phyloP scores from a whole-genome alignment of 30 jellyfish, hydroid and myxozoan species.

The Pelagia noctiluca region DNA sequence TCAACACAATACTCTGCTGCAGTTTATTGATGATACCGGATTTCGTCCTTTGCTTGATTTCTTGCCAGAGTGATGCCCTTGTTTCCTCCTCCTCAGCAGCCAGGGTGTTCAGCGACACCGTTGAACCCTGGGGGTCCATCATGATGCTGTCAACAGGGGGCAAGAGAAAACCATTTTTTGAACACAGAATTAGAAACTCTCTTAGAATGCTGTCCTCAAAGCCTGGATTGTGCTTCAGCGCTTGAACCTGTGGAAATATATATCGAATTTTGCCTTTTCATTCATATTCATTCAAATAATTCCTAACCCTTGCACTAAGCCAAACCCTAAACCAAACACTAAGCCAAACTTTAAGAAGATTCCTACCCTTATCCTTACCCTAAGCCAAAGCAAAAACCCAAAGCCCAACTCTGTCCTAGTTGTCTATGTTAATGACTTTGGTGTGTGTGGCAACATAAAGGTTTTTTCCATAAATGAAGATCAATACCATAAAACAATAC shows the following conservation, averaged over 20 bases:
- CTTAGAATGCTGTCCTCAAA: slow-evolving; percentile 73
- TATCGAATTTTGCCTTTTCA: too few species aligned
- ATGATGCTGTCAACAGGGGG: slow-evolving; percentile 68
- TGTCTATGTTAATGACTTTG: too few species aligned
- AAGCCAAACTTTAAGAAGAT: too few species aligned
- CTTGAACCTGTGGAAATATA: slow-evolving; percentile 79
- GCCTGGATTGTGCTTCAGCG: slow-evolving; percentile 79
- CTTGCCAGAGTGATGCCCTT: slow-evolving; percentile 39
- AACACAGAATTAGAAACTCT: slow-evolving; percentile 69
- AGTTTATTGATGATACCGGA: slow-evolving; percentile 47
- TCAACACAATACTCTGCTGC: slow-evolving; percentile 25
- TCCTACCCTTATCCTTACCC: too few species aligned
- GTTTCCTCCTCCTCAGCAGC: slow-evolving; percentile 53
- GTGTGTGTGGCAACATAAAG: too few species aligned
- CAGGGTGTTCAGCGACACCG: slow-evolving; percentile 56
- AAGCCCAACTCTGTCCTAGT: too few species aligned
- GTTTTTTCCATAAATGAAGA: background rate
- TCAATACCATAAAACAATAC: background rate
- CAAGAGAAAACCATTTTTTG: slow-evolving; percentile 69
- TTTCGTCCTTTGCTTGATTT: slow-evolving; percentile 46
- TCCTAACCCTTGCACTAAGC: too few species aligned
- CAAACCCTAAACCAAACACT: too few species aligned
- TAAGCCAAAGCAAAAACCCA: too few species aligned
- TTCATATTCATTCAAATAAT: too few species aligned
- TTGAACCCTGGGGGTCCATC: slow-evolving; percentile 36